Percentiles rank a stretch among this genome's conserved stretches.
Conservation (phyloP, 53 echinoderm and acorn worm species). For the Glandiceps talaboti region DNA sequence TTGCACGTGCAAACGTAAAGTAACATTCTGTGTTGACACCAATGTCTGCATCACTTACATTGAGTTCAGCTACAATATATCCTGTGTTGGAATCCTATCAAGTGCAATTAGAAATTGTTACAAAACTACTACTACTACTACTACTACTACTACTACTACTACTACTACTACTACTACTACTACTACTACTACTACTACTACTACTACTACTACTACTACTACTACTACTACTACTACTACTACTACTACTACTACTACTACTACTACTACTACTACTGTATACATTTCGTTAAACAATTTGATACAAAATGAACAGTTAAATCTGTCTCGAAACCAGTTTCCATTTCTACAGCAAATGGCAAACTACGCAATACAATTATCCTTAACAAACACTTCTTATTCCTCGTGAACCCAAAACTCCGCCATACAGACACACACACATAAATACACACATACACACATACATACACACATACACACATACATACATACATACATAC, state of each 20-base stretch:
- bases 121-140: too few relatives aligned
- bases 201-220: not conserved
- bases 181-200: slow-evolving; percentile 4
- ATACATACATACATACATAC: too few relatives aligned
- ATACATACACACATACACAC: too few relatives aligned
- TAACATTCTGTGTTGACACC: not conserved
- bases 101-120: too few relatives aligned
- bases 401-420: too few relatives aligned
- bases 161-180: not conserved
- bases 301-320: too few relatives aligned
- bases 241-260: slow-evolving; percentile 4
- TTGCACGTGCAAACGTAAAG: not conserved
- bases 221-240: slow-evolving; percentile 11
- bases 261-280: slow-evolving; percentile 6
- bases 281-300: not conserved
- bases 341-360: too few relatives aligned
- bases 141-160: not conserved
- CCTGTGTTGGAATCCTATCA: not conserved
- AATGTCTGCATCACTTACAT: not conserved
- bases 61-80: not conserved
- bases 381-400: too few relatives aligned
- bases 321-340: too few relatives aligned
- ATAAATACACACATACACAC: too few relatives aligned
- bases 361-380: too few relatives aligned
- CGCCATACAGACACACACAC: too few relatives aligned